Percentiles rank a stretch among this genome's conserved stretches.
Evolutionary conservation across 37 sponge, comb jelly and placozoan genomes (phyloP).

Genomic region (Spongilla lacustris): DNA sequence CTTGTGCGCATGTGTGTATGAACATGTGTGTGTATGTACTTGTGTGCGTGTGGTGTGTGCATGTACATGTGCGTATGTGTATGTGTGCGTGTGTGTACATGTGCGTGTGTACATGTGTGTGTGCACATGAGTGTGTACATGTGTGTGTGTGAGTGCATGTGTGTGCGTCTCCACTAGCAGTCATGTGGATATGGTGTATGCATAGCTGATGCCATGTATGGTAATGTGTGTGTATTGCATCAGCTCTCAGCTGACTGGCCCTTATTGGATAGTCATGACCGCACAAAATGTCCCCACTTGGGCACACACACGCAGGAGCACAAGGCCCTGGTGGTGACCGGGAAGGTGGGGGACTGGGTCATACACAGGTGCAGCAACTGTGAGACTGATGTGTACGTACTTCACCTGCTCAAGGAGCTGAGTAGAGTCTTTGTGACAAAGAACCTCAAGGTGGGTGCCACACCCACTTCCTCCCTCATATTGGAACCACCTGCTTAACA

Average conservation of each 20-base stretch:
- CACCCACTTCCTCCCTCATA: neutral
- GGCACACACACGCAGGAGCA: conserved; percentile 44
- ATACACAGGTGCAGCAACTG: conserved; percentile 60
- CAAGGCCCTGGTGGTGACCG: conserved; percentile 6
- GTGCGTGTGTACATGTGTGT: too few species aligned
- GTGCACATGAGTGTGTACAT: too few species aligned
- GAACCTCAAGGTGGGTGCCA: conserved; percentile 20
- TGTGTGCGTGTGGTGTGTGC: too few species aligned
- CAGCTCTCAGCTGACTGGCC: neutral
- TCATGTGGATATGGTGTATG: too few species aligned
- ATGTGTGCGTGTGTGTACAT: neutral
- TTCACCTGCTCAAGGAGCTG: conserved; percentile 41
- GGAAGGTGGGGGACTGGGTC: conserved; percentile 48
- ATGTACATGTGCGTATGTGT: too few species aligned
- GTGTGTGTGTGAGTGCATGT: too few species aligned
- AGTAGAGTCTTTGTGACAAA: conserved; percentile 25
- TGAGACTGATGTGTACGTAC: conserved; percentile 53
- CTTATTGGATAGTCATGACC: neutral
- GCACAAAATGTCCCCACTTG: too few species aligned
- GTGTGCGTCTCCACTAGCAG: too few species aligned
- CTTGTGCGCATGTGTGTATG: too few species aligned
- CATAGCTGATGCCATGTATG: too few species aligned
- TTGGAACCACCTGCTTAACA: neutral
- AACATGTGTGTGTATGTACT: too few species aligned
- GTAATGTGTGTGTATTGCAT: neutral